Base-by-base conservation (phyloP, 2,888 invertebrate genomes). In the Phortica magna region DNA sequence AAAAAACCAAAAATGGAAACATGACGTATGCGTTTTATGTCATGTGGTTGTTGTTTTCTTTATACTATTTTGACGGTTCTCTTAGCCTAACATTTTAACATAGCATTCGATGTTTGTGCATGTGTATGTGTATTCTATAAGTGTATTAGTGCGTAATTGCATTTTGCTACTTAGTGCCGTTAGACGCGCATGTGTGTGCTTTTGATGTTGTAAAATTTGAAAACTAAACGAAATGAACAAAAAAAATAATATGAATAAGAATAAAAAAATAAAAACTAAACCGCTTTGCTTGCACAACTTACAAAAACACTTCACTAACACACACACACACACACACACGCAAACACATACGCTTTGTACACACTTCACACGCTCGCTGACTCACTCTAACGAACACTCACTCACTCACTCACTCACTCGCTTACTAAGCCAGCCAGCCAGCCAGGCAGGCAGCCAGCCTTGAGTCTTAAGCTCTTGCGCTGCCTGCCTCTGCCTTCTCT, bases 241-340 rank as follows among this genome's bases (percentile, higher is more conserved):
- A 77, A 76, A 77, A 78, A 70, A 53, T 61, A 68, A 82, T 43
- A 57, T 77, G 77, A 31, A 31, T 57, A 78, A 31, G 72, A 80
- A 77, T 31, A 61, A 72, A 75, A 75, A 59, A 80, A 73, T 53
- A 82, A 80, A 79, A 83, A 79, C 83, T 83, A 88, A 85, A 83
- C 83, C 82, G 87, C 88, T 85, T 85, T 85, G 80, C 83, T 80
- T 77, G 78, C 83, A 76, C 80, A 61, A 74, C 79, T 77, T 72
- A 71, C 78, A 76, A 74, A 76, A 64, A 76, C 68, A 74, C 55
- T 74, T 41, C 75, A 76, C 73, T 71, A 77, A 67, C 39, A 65
- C 39, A 64, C 72, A 79, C 78, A 77, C 68, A 39, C 67, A 75
- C 73, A 73, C 78, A 80, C 73, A 41, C 42, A 68, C 73, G 17